A percentile compares a stretch with the other conserved stretches of the same genome.
These are phyloP conservation scores for Labrus mixtus DNA, from an alignment of 2,113 vertebrate species.

Conservation along the genomic window DNA sequence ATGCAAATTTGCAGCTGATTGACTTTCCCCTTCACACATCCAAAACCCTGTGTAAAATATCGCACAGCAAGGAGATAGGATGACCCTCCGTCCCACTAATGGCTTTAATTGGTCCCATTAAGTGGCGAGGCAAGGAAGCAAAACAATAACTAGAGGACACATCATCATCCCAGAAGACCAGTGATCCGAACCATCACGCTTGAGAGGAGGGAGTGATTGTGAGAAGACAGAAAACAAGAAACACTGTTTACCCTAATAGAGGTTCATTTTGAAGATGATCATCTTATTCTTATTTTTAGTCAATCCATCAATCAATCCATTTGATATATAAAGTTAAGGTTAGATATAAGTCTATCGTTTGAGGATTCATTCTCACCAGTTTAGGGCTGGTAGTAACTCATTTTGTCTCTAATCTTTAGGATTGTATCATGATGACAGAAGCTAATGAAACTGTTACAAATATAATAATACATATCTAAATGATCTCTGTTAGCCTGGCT, in stretches of 20 bases:
- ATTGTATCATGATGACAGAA: too few species aligned
- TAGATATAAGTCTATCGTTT: too few species aligned
- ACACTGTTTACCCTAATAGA: not conserved
- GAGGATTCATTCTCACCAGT: too few species aligned
- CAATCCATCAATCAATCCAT: too few species aligned
- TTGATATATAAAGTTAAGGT: too few species aligned
- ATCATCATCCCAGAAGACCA: slow-evolving; percentile 55
- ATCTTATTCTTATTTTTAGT: too few species aligned
- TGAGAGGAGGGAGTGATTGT: slow-evolving; percentile 32
- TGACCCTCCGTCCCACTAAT: slow-evolving; percentile 73
- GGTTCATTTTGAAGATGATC: slow-evolving; percentile 17
- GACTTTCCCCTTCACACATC: slow-evolving; percentile 74
- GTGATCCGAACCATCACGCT: slow-evolving; percentile 65
- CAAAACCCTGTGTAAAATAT: slow-evolving; percentile 42
- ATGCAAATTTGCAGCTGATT: slow-evolving; percentile 73
- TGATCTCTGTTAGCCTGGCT: too few species aligned
- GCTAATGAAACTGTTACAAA: too few species aligned
- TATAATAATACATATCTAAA: too few species aligned
- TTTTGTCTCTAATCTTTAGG: too few species aligned
- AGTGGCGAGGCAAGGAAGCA: slow-evolving; percentile 71
- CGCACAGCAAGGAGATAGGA: slow-evolving; percentile 54
- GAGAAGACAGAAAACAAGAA: slow-evolving; percentile 4
- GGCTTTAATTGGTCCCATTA: slow-evolving; percentile 79
- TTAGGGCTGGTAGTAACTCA: too few species aligned
- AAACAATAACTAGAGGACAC: slow-evolving; percentile 79